These are phyloP conservation scores for Saccopteryx bilineata DNA, from an alignment of 2,113 vertebrate genomes.

Conservation along the genomic window DNA sequence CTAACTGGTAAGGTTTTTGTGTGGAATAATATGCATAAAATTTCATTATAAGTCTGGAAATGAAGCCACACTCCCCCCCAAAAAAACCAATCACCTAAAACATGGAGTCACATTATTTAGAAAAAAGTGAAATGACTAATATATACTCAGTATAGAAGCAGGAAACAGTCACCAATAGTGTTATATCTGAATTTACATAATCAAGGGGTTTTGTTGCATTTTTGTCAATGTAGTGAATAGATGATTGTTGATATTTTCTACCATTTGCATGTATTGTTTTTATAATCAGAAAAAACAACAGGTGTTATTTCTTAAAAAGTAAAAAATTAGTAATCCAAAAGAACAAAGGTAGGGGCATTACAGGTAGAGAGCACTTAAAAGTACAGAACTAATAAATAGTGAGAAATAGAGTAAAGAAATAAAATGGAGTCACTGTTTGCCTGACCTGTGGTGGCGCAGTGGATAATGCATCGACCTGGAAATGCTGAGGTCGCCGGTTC, in stretches of 20 bases:
- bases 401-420: not conserved
- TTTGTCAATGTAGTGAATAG: not conserved
- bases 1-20: not conserved
- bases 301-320: conserved; percentile 10
- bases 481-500: no score
- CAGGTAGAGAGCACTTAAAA: not conserved
- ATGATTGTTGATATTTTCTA: not conserved
- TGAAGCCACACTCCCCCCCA: not conserved
- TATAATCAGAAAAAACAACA: conserved; percentile 5
- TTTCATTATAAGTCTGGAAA: not conserved
- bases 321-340: not conserved
- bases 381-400: not conserved
- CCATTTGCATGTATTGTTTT: not conserved
- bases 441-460: no score
- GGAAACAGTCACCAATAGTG: not conserved
- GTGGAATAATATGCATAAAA: not conserved
- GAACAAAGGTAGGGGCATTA: not conserved
- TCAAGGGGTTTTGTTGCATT: conserved; percentile 15
- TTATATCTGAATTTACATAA: not conserved
- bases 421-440: not conserved
- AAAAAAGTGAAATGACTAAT: not conserved
- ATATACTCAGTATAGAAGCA: not conserved
- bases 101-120: not conserved
- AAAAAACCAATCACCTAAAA: not conserved
- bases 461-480: no score